Evolutionary conservation across 2,888 invertebrate genomes (phyloP), one percentile per base, ranked within the genome.

Genomic region (Coenonympha glycerion): DNA sequence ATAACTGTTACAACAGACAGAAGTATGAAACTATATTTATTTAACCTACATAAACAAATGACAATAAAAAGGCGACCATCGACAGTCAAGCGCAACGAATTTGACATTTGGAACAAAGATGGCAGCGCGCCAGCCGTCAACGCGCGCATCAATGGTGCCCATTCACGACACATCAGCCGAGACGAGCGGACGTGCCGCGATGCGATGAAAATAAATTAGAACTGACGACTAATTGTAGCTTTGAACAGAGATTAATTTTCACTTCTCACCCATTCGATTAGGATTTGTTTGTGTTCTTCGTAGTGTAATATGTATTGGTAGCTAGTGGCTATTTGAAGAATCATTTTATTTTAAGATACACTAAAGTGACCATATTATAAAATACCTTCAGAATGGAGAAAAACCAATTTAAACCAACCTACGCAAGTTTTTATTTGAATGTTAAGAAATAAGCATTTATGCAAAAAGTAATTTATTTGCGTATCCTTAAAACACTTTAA

Each of bases 41-140:
- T 47, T 45, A 54, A 54, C 47, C 47, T 45, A 54, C 44, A 34
- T 51, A 39, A 44, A 51, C 46, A 50, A 50, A 21, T 42, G 42
- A 49, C 42, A 50, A 50, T 45, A 54, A 53, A 53, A 53, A 51
- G 39, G 46, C 49, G 28, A 45, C 45, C 52, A 56, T 58, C 52
- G 53, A 57, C 55, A 55, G 44, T 44, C 49, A 42, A 47, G 45
- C 48, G 48, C 52, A 57, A 57, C 53, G 52, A 55, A 58, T 58
- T 51, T 58, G 62, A 59, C 58, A 61, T 56, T 58, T 56, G 64
- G 58, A 61, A 65, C 65, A 66, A 64, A 62, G 62, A 65, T 66
- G 66, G 66, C 66, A 62, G 33, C 46, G 21, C 22, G 61, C 65
- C 66, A 63, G 48, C 49, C 55, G 61, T 51, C 58, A 42, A 55